Base-by-base conservation (phyloP, 2,797 vertebrate species). In the Coccyzus lansbergi region DNA sequence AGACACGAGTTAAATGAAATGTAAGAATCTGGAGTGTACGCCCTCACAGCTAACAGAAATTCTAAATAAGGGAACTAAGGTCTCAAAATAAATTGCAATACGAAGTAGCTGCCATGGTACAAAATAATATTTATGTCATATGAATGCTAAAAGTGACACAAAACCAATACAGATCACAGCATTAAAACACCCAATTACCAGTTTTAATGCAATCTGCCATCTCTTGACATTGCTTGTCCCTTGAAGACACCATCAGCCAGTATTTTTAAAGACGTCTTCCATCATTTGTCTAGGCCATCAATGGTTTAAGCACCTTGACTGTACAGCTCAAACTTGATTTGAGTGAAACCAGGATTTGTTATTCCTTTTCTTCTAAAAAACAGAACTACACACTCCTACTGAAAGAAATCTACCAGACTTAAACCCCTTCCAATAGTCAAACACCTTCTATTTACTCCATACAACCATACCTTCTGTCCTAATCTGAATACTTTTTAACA, bases 21-120 rank as follows among this genome's bases (percentile, higher is more conserved):
- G 2, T 10, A 75, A 10, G 15, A 60, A 68, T 11, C 8, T 0
- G n/a, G 38, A 83, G 14, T 1, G 0, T 25, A 34, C 15, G 7
- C 17, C 46, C 14, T 44, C 29, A 65, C 24, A 65, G 29, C 26
- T 72, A 81, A 58, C 26, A 84, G 24, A 67, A 77, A 63, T 22
- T 36, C 8, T 38, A 64, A 69, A 22, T 15, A 44, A 49, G 19
- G 44, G 17, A 63, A 31, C 31, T 33, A 36, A 62, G 6, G 42
- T 56, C 68, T 28, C 21, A 67, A 55, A 83, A 67, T 13, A 83
- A 83, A 74, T 2, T 62, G 18, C 42, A 81, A 8, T 12, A 89
- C 31, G 17, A 65, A 76, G 49, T 18, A 76, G 34, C 17, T 78
- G 15, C 33, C 29, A 56, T 7, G 4, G 85, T 13, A 69, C 8